These are phyloP conservation scores for Acronicta aceris DNA, from an alignment of 2,888 invertebrate species.

Conservation along the genomic window DNA sequence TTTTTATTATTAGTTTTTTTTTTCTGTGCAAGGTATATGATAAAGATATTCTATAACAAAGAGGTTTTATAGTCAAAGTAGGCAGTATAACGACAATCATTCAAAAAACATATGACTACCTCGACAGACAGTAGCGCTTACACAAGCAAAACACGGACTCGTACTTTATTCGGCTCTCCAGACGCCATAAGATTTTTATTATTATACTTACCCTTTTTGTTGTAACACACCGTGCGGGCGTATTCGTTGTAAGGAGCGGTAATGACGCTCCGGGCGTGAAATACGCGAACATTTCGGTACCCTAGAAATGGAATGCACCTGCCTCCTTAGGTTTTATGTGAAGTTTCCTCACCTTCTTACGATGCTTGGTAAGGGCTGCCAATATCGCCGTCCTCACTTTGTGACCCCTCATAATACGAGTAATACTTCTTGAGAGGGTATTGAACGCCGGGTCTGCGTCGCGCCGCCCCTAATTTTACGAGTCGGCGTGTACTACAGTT, in stretches of 20 bases:
- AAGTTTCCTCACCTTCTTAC: conserved; percentile 87
- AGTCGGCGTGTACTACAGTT: conserved; percentile 67
- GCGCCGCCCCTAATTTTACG: conserved; percentile 80
- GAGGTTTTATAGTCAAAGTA: conserved; percentile 33
- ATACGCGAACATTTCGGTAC: conserved; percentile 85
- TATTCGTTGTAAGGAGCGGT: conserved; percentile 76
- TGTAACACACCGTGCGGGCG: conserved; percentile 70
- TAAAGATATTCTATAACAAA: conserved; percentile 21
- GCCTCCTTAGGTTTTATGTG: conserved; percentile 88
- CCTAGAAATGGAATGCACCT: conserved; percentile 88
- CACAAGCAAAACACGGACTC: conserved; percentile 68
- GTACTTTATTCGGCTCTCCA: conserved; percentile 71
- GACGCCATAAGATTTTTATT: conserved; percentile 84
- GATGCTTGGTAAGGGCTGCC: conserved; percentile 83
- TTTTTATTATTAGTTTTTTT: no score
- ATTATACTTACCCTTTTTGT: conserved; percentile 82
- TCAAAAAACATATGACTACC: conserved; percentile 41
- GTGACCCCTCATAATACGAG: conserved; percentile 88
- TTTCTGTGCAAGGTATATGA: conserved; percentile 5
- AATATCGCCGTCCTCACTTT: conserved; percentile 87
- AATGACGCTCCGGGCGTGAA: conserved; percentile 86
- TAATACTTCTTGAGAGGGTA: conserved; percentile 88
- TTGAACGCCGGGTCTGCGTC: conserved; percentile 75
- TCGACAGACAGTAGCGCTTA: conserved; percentile 60
- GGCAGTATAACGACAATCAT: conserved; percentile 48